A percentile compares a stretch with the other conserved stretches of the same genome.
Conservation (phyloP, 2,888 invertebrate genomes). For the Amphipoea lucens region DNA sequence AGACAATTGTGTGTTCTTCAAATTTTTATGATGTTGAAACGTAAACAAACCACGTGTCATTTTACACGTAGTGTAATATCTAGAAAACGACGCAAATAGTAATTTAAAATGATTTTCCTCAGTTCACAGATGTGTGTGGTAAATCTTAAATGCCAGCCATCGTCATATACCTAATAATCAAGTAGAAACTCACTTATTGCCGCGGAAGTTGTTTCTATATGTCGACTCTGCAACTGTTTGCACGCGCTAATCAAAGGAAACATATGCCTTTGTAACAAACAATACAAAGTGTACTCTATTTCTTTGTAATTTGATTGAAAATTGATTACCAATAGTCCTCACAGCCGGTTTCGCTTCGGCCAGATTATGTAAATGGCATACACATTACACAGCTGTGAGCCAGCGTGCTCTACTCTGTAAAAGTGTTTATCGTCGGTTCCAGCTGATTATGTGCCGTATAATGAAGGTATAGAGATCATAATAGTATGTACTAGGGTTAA, state of each 20-base stretch:
- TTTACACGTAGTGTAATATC: constrained; percentile 35
- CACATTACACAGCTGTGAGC: constrained; percentile 83
- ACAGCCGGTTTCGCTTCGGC: constrained; percentile 73
- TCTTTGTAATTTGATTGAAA: constrained; percentile 67
- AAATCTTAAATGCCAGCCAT: constrained; percentile 58
- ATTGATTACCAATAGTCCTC: constrained; percentile 64
- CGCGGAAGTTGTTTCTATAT: constrained; percentile 73
- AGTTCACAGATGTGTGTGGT: constrained; percentile 44
- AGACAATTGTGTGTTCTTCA: constrained; percentile 29
- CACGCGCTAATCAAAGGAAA: constrained; percentile 57
- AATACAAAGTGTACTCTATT: constrained; percentile 67
- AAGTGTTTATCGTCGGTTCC: constrained; percentile 62
- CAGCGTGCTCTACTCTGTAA: constrained; percentile 69
- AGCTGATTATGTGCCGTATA: constrained; percentile 70
- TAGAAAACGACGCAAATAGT: constrained; percentile 13
- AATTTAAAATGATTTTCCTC: constrained; percentile 41
- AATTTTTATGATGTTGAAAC: constrained; percentile 1
- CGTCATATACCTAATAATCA: constrained; percentile 62
- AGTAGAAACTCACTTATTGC: constrained; percentile 69
- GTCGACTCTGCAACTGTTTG: constrained; percentile 66
- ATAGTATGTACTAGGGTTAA: constrained; percentile 68
- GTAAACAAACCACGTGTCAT: constrained; percentile 24
- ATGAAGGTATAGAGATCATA: constrained; percentile 63
- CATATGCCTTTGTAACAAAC: constrained; percentile 46
- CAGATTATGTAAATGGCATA: constrained; percentile 83